Base-by-base conservation (phyloP, 2,797 vertebrate genomes). In the Valencia hispanica region DNA sequence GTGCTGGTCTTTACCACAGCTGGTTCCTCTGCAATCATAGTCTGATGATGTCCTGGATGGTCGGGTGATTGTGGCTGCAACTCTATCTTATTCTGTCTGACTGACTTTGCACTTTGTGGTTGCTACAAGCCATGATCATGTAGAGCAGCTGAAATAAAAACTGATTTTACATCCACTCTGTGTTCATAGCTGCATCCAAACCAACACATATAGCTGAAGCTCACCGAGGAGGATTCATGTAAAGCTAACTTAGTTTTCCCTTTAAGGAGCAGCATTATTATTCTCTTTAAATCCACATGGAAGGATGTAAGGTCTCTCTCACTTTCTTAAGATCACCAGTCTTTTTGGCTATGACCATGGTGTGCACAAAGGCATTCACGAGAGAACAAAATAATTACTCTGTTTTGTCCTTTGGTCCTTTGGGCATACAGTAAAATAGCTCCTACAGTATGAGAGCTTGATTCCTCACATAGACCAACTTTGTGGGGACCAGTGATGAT, bases 141-240 rank as follows among this genome's bases (percentile, higher is more conserved):
- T 87, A 75, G 84, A 84, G 75, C 55, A 86, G 72, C 82, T 87
- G 86, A 91, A 88, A 84, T 87, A 90, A 86, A 90, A 91, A 92
- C 89, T 91, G 87, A 88, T 93, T 88, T 81, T 86, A 91, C 86
- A 92, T 89, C 84, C 86, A 88, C 81, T 91, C 90, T 89, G 88
- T 90, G 88, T 82, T 88, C 88, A 79, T 79, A 71, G 79, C 78
- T 47, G 18, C 53, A 75, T 70, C 15, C n/a, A 5, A 68, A 85
- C 78, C 69, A 69, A 80, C 85, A 85, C 48, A 70, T 78, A 27
- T 50, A 77, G 78, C 78, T 55, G 47, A 39, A 77, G 70, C 78
- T 84, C 77, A 63, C 34, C 72, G 79, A 32, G 10, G 66, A 51
- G 71, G 70, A 70, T 75, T 79, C 25, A 86, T 68, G 71, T 55